phyloP scores from a whole-genome alignment of 2,113 vertebrate genomes.

The Saimiri boliviensis region DNA sequence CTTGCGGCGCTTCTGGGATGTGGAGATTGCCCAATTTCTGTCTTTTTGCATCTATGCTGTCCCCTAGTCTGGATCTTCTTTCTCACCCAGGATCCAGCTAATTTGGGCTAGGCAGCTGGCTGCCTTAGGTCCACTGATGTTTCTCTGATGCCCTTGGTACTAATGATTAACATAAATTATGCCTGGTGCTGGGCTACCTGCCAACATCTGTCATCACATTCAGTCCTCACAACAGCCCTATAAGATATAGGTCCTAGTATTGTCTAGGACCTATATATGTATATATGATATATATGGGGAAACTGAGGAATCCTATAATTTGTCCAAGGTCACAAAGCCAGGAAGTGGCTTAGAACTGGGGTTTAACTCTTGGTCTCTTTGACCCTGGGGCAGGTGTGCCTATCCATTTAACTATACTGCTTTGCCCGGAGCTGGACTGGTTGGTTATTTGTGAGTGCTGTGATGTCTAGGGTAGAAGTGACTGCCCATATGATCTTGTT shows the following conservation, averaged over 20 bases:
- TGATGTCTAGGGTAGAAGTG: neutral
- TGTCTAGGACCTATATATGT: neutral
- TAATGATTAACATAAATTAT: neutral
- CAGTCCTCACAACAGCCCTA: neutral
- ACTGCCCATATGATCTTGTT: neutral
- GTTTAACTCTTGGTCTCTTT: neutral
- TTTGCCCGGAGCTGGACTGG: neutral
- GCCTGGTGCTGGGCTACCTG: neutral
- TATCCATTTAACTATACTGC: neutral
- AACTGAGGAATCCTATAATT: neutral
- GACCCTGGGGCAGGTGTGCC: neutral
- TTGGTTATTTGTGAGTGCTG: neutral
- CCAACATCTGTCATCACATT: neutral
- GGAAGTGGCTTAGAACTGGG: neutral
- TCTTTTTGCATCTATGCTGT: neutral
- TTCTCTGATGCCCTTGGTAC: neutral
- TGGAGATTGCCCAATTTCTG: neutral
- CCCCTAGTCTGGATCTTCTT: neutral
- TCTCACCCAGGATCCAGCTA: neutral
- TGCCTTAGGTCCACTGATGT: neutral
- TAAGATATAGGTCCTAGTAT: neutral
- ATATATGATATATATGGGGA: neutral
- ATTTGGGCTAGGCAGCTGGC: neutral
- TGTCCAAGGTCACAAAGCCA: neutral
- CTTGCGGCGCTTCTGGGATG: neutral